phyloP scores from a whole-genome alignment of 35 echinoderm and acorn worm genomes.

The Holothuria glaberrima region DNA sequence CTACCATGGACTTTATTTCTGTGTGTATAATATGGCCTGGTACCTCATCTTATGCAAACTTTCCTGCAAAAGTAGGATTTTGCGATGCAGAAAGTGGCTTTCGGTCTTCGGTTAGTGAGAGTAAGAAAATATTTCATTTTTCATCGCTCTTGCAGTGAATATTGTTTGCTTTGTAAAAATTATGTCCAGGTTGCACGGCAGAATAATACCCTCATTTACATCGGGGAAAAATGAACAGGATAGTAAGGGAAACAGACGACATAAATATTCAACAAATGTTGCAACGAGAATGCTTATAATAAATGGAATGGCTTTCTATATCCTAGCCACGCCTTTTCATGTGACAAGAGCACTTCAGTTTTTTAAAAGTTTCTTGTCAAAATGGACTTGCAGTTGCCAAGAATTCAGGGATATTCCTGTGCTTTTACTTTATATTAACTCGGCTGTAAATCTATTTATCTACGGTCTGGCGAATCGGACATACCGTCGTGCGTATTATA shows the following conservation, averaged over 20 bases:
- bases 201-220: not conserved
- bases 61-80: slow-evolving; percentile 42
- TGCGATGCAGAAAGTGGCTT: slow-evolving; percentile 24
- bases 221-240: not conserved
- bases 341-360: slow-evolving; percentile 16
- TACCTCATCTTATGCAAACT: not conserved
- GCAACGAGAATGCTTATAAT: slow-evolving; percentile 71
- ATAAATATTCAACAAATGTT: not conserved
- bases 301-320: slow-evolving; percentile 69
- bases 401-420: not conserved
- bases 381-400: not conserved
- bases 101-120: slow-evolving; percentile 3
- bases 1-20: slow-evolving; percentile 22
- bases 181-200: slow-evolving; percentile 40
- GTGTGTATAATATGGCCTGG: slow-evolving; percentile 36
- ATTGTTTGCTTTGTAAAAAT: slow-evolving; percentile 46
- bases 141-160: slow-evolving; percentile 60
- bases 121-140: slow-evolving; percentile 53
- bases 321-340: slow-evolving; percentile 59
- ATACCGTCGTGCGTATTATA: slow-evolving; percentile 43
- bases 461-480: slow-evolving; percentile 58
- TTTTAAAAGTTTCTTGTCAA: not conserved
- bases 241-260: not conserved
- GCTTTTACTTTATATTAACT: slow-evolving; percentile 61
- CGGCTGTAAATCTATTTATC: slow-evolving; percentile 55